Base-by-base conservation (phyloP, 2,113 vertebrate species). In the Phyllostomus discolor region DNA sequence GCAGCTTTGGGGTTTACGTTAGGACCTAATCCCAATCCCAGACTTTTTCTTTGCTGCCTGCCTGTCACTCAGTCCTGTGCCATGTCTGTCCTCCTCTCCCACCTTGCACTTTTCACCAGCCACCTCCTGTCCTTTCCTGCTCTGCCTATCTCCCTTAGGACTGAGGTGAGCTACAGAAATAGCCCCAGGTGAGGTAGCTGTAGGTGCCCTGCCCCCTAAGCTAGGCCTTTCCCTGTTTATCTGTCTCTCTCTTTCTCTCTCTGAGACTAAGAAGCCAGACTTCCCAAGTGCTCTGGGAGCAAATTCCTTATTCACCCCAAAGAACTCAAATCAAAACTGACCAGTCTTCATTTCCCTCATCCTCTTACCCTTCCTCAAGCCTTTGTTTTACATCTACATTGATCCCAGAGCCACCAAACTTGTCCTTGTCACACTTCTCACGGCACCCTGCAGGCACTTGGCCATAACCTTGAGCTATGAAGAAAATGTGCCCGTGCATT, bases 1-100 rank as follows among this genome's bases (percentile, higher is more conserved):
- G 89, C 90, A 96, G 70, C n/a, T n/a, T 91, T 95, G 95, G 97
- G 96, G 97, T 98, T 98, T 69, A 54, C 76, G 12, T 95, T 96
- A 83, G 41, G 43, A 41, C 1, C 57, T 89, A 62, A 75, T 82
- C 66, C 72, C 31, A 59, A 64, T 20, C 43, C 59, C 67, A 70
- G 48, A 35, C 26, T 93, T 69, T 41, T 38, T 93, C 67, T 75
- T 35, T 15, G 5, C 66, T 67, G 48, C 20, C 82, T 95, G 81
- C 76, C 28, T 92, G 0, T 66, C 66, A 35, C 46, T 86, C 28
- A 57, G 52, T 90, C 26, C 28, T 67, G 2, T 26, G 15, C 41
- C 16, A 0, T 1, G 26, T 41, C 79, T 8, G 5, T 12, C 1
- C 11, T n/a, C n/a, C n/a, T 8, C 7, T 7, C 10, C 26, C 8